Evolutionary conservation across 2,888 invertebrate species (phyloP), one percentile per base, ranked within the genome.

Genomic region (Ophion ellenae): DNA sequence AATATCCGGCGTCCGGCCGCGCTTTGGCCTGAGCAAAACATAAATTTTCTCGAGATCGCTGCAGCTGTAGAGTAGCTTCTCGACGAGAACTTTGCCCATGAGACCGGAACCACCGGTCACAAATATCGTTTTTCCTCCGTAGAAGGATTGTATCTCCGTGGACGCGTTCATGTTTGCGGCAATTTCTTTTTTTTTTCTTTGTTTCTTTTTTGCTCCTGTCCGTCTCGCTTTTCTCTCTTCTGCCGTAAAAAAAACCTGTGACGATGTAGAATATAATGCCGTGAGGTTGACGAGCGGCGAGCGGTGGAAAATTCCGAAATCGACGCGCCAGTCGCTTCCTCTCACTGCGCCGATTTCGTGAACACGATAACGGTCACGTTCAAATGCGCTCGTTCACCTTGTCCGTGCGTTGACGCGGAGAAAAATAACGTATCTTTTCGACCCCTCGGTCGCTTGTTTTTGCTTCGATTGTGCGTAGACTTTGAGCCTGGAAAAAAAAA

Each of bases 31-130:
- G 32, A 94, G 86, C 32, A 95, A 85, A 2, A 95, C 64, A 80
- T 94, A 94, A 59, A 95, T 93, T 76, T 90, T 94, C 45, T 94
- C 91, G 10, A 95, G 89, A 24, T 94, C 92, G 66, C 92, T 92
- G 85, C 93, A 94, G 69, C 90, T 90, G 78, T 93, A 92, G 2
- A 95, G 90, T 10, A 95, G 87, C 87, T 94, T 95, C 88, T 95
- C 94, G 2, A 95, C 87, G 2, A 95, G 90, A 2, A 94, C 93
- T 90, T 95, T 95, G 45, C 95, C 95, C 91, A 95, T 92, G 74
- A 95, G 93, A 32, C 95, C 95, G 4, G 94, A 91, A 9, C 92
- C 94, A 1, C 95, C 95, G 24, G 94, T 94, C 24, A 95, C 91
- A 57, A 95, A 94, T 45, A 95, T 89, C 0, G 91, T 93, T 82